Percentiles rank a stretch among this genome's conserved stretches.
phyloP scores from a whole-genome alignment of 2,113 vertebrate species.

The Engystomops pustulosus region DNA sequence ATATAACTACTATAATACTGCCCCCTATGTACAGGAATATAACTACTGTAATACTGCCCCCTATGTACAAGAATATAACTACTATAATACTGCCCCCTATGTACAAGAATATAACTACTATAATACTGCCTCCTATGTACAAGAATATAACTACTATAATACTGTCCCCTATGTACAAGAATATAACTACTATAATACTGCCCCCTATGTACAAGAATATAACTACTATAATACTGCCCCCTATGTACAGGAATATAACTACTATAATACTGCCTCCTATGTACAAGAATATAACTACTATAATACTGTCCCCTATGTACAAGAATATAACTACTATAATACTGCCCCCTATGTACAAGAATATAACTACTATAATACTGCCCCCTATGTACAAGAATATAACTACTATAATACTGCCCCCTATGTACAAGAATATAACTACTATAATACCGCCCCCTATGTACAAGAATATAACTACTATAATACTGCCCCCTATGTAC shows the following conservation, averaged over 20 bases:
- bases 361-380: constrained; percentile 5
- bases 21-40: neutral
- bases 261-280: neutral
- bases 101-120: neutral
- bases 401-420: neutral
- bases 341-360: neutral
- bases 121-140: too few relatives aligned
- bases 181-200: too few relatives aligned
- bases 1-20: constrained; percentile 16
- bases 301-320: neutral
- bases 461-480: constrained; percentile 2
- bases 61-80: neutral
- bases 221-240: constrained; percentile 5
- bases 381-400: neutral
- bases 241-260: neutral
- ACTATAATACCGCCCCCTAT: neutral
- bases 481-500: neutral
- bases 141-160: too few relatives aligned
- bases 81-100: neutral
- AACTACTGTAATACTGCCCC: neutral
- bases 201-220: neutral
- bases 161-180: too few relatives aligned
- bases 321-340: constrained; percentile 6
- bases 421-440: constrained; percentile 1
- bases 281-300: neutral